phyloP scores from a whole-genome alignment of 2,888 invertebrate species.

The Nemoura dubitans region DNA sequence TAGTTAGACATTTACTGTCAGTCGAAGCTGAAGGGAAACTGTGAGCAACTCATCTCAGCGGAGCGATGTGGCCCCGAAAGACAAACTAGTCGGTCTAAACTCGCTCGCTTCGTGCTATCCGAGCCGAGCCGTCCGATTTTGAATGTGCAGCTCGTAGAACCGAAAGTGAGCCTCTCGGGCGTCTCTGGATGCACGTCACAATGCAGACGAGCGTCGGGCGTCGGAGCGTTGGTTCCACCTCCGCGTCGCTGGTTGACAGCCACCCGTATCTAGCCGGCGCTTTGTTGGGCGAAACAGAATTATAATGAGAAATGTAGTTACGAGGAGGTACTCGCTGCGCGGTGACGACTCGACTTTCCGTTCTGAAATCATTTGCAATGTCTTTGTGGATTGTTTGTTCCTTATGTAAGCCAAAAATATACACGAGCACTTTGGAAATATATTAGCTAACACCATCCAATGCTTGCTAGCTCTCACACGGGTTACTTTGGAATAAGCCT shows the following conservation, averaged over 20 bases:
- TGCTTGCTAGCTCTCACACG: background rate
- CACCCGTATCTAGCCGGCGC: background rate
- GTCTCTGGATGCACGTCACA: background rate
- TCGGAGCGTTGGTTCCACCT: background rate
- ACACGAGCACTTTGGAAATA: background rate
- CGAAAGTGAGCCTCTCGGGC: background rate
- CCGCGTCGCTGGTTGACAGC: background rate
- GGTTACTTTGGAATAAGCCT: background rate
- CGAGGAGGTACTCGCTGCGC: background rate
- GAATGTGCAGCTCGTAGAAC: background rate
- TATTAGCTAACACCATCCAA: background rate
- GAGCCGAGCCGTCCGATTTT: constrained; percentile 3
- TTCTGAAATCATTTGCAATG: background rate
- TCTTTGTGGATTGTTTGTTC: background rate
- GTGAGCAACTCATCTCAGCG: background rate
- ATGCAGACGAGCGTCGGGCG: background rate
- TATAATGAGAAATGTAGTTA: background rate
- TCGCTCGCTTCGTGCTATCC: background rate
- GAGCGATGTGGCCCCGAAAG: background rate
- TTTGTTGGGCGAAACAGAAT: background rate
- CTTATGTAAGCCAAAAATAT: background rate
- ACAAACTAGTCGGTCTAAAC: background rate
- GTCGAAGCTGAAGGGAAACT: background rate
- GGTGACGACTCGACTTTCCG: background rate
- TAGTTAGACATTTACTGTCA: constrained; percentile 24